Conservation (phyloP, 2,113 vertebrate species). For the Gymnorhina tibicen region DNA sequence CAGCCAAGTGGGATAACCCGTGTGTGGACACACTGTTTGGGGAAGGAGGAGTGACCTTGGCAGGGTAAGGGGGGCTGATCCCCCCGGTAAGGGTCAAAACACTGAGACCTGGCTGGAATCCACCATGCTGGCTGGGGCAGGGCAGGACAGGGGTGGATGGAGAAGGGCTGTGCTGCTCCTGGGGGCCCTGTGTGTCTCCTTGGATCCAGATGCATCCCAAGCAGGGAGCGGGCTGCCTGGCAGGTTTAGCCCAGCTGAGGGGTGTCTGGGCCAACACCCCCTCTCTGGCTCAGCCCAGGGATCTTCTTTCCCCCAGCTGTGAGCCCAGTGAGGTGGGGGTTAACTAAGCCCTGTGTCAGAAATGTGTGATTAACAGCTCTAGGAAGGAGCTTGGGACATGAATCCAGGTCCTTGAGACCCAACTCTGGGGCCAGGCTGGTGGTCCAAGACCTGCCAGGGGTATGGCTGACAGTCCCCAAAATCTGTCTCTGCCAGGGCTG, state of each 20-base stretch:
- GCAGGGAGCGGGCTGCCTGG: neutral
- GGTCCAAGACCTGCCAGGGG: neutral
- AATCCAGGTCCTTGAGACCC: neutral
- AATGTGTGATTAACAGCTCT: neutral
- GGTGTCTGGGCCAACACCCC: neutral
- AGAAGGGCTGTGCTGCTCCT: neutral
- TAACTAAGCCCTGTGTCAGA: neutral
- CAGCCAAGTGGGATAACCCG: neutral
- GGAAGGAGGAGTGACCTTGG: neutral
- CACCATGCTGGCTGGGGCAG: neutral
- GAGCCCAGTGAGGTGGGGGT: accelerated
- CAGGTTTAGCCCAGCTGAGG: neutral
- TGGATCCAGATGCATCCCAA: accelerated
- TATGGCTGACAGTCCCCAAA: neutral
- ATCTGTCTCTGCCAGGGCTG: neutral
- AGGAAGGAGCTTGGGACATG: neutral
- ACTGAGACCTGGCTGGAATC: neutral
- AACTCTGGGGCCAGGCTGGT: neutral
- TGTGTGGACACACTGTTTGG: neutral
- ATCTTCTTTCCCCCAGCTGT: neutral
- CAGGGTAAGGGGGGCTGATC: neutral
- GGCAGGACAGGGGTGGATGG: neutral
- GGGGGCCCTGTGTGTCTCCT: neutral
- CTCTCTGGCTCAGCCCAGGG: neutral
- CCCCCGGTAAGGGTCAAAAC: accelerated